These are phyloP conservation scores for Umimayanthus chanpuru DNA, from an alignment of 92 coral and sea anemone species.

Conservation along the genomic window DNA sequence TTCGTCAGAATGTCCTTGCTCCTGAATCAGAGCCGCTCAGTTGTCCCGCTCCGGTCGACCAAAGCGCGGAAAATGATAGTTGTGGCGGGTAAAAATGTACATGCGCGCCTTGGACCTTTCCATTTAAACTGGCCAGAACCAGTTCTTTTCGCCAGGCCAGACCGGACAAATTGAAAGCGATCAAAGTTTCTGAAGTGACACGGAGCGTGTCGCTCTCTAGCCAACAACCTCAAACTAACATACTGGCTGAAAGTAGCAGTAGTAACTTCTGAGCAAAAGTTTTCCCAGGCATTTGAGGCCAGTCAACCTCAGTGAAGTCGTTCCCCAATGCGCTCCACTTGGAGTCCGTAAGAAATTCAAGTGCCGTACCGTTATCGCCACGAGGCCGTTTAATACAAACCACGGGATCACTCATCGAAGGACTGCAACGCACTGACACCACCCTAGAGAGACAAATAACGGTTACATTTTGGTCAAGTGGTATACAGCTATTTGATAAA, in stretches of 20 bases:
- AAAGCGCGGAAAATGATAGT: too few species aligned
- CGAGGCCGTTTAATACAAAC: conserved; percentile 73
- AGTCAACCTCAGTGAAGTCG: conserved; percentile 70
- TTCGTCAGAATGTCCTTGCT: too few species aligned
- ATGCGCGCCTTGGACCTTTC: too few species aligned
- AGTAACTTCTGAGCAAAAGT: conserved; percentile 74
- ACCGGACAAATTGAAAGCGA: too few species aligned
- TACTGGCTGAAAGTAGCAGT: conserved; percentile 67
- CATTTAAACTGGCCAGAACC: too few species aligned
- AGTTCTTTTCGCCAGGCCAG: too few species aligned
- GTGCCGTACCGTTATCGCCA: conserved; percentile 56
- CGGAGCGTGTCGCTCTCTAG: neutral
- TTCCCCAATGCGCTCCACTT: conserved; percentile 83
- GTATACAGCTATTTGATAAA: neutral
- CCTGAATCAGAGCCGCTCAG: too few species aligned
- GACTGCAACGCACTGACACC: conserved; percentile 74
- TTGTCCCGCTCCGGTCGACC: too few species aligned
- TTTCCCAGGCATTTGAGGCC: conserved; percentile 82
- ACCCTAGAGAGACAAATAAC: conserved; percentile 45
- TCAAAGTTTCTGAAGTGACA: neutral
- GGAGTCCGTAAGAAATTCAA: conserved; percentile 63
- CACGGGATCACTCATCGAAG: conserved; percentile 67
- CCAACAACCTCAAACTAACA: conserved; percentile 29
- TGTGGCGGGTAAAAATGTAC: too few species aligned
- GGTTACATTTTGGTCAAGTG: neutral